phyloP scores from a whole-genome alignment of 1,140 invertebrate genomes.

The Trichonephila clavipes region DNA sequence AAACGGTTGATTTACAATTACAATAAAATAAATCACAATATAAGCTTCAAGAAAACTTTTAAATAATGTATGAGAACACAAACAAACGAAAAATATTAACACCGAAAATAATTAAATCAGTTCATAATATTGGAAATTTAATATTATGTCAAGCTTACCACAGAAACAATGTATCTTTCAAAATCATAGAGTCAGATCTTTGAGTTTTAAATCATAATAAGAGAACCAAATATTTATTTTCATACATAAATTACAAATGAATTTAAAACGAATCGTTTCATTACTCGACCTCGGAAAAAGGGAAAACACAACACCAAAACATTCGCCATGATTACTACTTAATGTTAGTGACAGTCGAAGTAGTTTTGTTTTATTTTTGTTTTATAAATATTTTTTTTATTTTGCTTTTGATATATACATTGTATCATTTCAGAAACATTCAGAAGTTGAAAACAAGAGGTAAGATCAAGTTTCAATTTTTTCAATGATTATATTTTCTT shows the following conservation, averaged over 20 bases:
- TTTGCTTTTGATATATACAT: background rate
- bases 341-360: slow-evolving; percentile 63
- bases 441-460: background rate
- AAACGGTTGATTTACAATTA: background rate
- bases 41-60: background rate
- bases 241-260: background rate
- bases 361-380: slow-evolving; percentile 55
- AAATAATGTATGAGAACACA: background rate
- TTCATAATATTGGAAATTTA: background rate
- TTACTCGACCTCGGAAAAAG: slow-evolving; percentile 46
- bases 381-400: slow-evolving; percentile 14
- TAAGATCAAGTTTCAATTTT: background rate
- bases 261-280: slow-evolving; percentile 55
- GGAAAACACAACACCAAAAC: slow-evolving; percentile 74
- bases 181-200: background rate
- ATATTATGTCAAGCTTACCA: background rate
- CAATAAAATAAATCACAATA: background rate
- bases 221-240: slow-evolving; percentile 1
- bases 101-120: background rate
- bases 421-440: slow-evolving; percentile 22
- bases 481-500: too few species aligned
- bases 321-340: slow-evolving; percentile 73
- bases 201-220: background rate
- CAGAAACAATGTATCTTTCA: background rate
- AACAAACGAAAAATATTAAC: background rate